Base-by-base conservation (phyloP, 1,140 invertebrate species). In the Rhynchophorus ferrugineus region DNA sequence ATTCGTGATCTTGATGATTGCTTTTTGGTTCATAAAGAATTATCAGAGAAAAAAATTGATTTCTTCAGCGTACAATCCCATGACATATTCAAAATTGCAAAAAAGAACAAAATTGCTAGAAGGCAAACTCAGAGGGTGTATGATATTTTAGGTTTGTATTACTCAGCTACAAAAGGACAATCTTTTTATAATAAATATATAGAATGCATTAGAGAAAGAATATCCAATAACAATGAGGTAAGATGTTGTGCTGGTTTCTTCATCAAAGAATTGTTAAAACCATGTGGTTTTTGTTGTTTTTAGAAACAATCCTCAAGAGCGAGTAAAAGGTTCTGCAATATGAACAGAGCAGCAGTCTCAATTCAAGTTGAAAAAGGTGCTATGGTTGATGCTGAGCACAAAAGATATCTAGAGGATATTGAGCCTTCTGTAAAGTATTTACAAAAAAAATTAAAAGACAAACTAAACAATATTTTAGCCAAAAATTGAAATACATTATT, bases 1-100 rank as follows among this genome's bases (percentile, higher is more conserved):
- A 57, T 66, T 34, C 50, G 64, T 1, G 64, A 66, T 51, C 42
- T 56, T 13, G 49, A 56, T 33, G 64, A 66, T 36, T 55, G 51
- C 18, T 13, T 22, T 0, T 11, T 49, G 11, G 18, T 64, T 13
- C 47, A 63, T 34, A 41, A 53, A 17, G 39, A 46, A 19, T 46
- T 62, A 11, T 18, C 49, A 11, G 17, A 53, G 5, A 37, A 36
- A 3, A 47, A 44, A 14, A 22, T 48, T 11, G 39, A 56, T 39
- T 24, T 58, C 7, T 37, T 34, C 0, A 44, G 6, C 0, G 52
- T 29, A 7, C 51, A 37, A 38, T 7, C 37, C 3, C 59, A 60
- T 19, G 36, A 34, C 13, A 51, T 64, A 11, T 52, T 57, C 7
- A 48, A 55, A 39, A 19, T 55, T 11, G 44, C 51, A 9, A 49